Conservation (phyloP, 92 coral and sea anemone species). For the Nematostella vectensis region DNA sequence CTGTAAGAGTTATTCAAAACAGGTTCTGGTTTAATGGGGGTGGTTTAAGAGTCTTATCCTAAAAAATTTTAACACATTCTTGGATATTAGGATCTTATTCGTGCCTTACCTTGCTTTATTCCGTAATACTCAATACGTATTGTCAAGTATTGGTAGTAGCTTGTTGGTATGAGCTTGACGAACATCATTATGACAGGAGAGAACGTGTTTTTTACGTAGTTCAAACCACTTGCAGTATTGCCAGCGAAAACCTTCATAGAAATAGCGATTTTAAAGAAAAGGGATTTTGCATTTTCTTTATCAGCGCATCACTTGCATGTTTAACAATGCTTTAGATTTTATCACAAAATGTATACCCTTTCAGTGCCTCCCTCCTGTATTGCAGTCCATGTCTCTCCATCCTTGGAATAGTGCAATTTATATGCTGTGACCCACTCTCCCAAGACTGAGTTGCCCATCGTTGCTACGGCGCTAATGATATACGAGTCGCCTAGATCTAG, state of each 20-base stretch:
- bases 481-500: conserved; percentile 1
- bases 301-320: neutral
- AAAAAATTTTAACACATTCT: no score
- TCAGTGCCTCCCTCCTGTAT: conserved; percentile 5
- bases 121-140: neutral
- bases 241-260: neutral
- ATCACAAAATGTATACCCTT: neutral
- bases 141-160: neutral
- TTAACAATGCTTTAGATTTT: neutral
- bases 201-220: neutral
- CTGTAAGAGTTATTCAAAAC: no score
- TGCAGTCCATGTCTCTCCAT: conserved; percentile 4
- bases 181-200: neutral
- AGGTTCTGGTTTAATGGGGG: no score
- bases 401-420: conserved; percentile 1
- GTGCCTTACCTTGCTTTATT: neutral
- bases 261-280: neutral
- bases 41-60: no score
- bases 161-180: neutral
- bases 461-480: conserved; percentile 1
- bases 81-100: no score
- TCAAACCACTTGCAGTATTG: neutral
- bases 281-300: neutral
- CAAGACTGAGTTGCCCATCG: neutral
- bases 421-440: conserved; percentile 4